Evolutionary conservation across 2,797 vertebrate species (phyloP), one percentile per base, ranked within the genome.

Genomic region (Dipus sagitta): DNA sequence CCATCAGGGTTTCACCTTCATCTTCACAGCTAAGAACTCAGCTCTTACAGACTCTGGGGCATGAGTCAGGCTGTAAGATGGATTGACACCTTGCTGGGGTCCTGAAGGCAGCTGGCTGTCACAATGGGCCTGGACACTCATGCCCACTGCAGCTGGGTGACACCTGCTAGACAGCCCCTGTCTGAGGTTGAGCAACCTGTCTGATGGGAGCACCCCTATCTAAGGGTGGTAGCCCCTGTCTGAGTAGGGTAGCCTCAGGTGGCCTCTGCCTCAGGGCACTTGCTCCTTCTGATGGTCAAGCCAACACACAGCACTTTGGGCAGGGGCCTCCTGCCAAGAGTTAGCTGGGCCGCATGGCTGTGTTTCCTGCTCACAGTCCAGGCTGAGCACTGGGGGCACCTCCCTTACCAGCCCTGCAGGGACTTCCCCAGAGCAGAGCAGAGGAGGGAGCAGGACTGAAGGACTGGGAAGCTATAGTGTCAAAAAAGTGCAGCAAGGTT

Each of bases 361-460:
- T 15, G 47, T 32, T 24, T 6, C 0, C 32, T n/a, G 88, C 90
- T 24, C 47, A n/a, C n/a, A 71, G 3, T 32, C 72, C 11, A 5
- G n/a, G 15, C 42, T 8, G n/a, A n/a, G 86, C 89, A 28, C 26
- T 2, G 6, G 72, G 54, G 64, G 67, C 24, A 30, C 13, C 54
- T 58, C 1, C 85, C 26, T 28, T 20, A 2, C 15, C 23, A 11
- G 65, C 92, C 86, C 3, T 30, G n/a, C n/a, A 5, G 15, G 15
- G 23, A 52, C 78, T 91, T 81, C 84, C 90, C 83, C 85, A 47
- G 34, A 93, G 52, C 86, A 83, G 54, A 17, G 54, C 47, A 47
- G 17, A 58, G 17, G 54, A 58, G 54, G 54, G 13, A 58, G 64
- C 62, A 62, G 80, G 91, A 65, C 68, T 65, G 38, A 90, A 52